Evolutionary conservation across 2,113 vertebrate genomes (phyloP).

Genomic region (Perognathus longimembris): DNA sequence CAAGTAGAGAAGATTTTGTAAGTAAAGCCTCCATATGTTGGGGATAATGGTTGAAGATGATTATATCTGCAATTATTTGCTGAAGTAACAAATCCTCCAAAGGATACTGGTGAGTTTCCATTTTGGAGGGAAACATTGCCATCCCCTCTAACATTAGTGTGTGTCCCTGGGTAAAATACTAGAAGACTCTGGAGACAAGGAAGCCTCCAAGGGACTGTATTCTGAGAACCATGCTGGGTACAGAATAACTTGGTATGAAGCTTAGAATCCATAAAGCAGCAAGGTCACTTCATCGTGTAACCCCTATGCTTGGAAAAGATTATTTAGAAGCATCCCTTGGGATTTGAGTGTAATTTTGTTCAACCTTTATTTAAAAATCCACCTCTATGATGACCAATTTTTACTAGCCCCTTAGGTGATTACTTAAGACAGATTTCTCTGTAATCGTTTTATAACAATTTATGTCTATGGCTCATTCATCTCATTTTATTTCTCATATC

Average conservation of each 20-base stretch:
- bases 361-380: constrained; percentile 81
- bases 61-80: background rate
- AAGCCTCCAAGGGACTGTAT: background rate
- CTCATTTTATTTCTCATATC: constrained; percentile 71
- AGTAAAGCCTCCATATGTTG: no score
- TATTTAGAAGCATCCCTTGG: constrained; percentile 68
- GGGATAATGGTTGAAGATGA: background rate
- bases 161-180: background rate
- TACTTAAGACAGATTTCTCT: constrained; percentile 76
- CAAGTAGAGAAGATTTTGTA: background rate
- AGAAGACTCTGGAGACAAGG: background rate
- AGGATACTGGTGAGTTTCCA: background rate
- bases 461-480: constrained; percentile 71
- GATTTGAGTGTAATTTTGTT: constrained; percentile 77
- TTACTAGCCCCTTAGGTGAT: constrained; percentile 78
- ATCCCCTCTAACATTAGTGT: background rate
- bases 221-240: background rate
- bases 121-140: background rate
- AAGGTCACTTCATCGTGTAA: constrained; percentile 70
- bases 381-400: constrained; percentile 73
- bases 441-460: constrained; percentile 81
- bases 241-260: background rate
- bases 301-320: constrained; percentile 66
- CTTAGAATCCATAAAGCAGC: background rate
- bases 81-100: background rate